phyloP scores from a whole-genome alignment of 2,888 invertebrate genomes.

The Brenthis daphne region DNA sequence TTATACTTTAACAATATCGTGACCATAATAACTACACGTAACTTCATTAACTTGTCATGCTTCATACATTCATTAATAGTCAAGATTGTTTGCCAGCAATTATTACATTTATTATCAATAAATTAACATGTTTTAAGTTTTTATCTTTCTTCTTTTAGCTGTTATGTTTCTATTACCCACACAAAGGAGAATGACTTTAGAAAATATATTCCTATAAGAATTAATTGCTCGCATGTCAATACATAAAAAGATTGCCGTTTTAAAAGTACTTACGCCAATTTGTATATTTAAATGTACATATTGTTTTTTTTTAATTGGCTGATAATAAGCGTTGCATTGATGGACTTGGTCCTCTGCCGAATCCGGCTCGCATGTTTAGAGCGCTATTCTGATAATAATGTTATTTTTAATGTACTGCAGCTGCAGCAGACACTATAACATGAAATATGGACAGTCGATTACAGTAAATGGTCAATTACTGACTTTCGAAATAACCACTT shows the following conservation, averaged over 20 bases:
- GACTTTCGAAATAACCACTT: constrained; percentile 7
- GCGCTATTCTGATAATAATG: constrained; percentile 5
- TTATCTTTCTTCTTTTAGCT: constrained; percentile 17
- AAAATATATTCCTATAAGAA: constrained; percentile 4
- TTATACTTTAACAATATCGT: constrained; percentile 52
- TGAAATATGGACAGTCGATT: not conserved
- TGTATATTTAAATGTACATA: not conserved
- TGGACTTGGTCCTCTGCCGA: constrained; percentile 3
- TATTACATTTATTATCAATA: constrained; percentile 32
- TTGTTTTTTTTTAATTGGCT: not conserved
- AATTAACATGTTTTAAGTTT: constrained; percentile 25
- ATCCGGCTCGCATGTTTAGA: constrained; percentile 7
- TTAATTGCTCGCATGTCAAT: constrained; percentile 1
- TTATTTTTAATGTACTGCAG: constrained; percentile 9
- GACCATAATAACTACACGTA: constrained; percentile 47
- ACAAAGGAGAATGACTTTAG: constrained; percentile 1
- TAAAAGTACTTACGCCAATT: not conserved
- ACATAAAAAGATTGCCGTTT: constrained; percentile 10
- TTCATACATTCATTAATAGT: constrained; percentile 40
- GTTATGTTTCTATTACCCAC: constrained; percentile 5
- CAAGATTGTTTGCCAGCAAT: constrained; percentile 30
- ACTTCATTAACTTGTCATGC: constrained; percentile 42
- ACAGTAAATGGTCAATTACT: not conserved
- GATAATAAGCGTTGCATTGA: not conserved
- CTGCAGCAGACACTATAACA: constrained; percentile 9